These are phyloP conservation scores for Desmodus rotundus DNA, from an alignment of 2,113 vertebrate genomes.

Conservation along the genomic window DNA sequence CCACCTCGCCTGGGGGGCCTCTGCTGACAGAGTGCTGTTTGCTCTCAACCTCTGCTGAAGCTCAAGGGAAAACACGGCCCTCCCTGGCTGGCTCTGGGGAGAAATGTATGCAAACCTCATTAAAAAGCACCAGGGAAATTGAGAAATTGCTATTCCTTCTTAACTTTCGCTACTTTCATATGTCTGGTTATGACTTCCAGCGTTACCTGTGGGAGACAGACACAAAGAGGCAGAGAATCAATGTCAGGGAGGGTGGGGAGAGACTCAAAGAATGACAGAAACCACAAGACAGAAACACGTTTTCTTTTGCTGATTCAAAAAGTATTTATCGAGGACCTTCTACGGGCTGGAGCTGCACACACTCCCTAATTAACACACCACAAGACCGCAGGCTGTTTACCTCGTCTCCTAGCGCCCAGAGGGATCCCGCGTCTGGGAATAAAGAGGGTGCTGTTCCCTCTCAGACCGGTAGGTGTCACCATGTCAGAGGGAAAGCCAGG, in stretches of 20 bases:
- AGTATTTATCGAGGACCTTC: background rate
- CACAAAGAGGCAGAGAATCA: background rate
- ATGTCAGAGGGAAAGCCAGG: slow-evolving; percentile 55
- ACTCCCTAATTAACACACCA: background rate
- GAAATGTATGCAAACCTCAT: background rate
- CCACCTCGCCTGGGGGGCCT: background rate
- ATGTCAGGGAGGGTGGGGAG: background rate
- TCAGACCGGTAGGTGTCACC: slow-evolving; percentile 63
- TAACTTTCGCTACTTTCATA: background rate
- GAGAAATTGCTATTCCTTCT: background rate
- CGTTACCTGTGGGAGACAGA: background rate
- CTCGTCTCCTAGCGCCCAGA: no score
- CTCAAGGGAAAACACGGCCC: background rate
- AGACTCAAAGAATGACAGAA: background rate
- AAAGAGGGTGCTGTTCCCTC: background rate
- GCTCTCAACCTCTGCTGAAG: background rate
- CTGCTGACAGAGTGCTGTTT: background rate
- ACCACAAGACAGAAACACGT: background rate
- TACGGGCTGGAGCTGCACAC: background rate
- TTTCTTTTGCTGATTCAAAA: background rate
- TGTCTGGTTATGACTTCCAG: background rate
- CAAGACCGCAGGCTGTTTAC: background rate
- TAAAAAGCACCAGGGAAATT: background rate
- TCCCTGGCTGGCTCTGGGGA: background rate
- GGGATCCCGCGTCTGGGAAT: background rate